phyloP scores from a whole-genome alignment of 2,888 invertebrate species.

The Pammene fasciana region DNA sequence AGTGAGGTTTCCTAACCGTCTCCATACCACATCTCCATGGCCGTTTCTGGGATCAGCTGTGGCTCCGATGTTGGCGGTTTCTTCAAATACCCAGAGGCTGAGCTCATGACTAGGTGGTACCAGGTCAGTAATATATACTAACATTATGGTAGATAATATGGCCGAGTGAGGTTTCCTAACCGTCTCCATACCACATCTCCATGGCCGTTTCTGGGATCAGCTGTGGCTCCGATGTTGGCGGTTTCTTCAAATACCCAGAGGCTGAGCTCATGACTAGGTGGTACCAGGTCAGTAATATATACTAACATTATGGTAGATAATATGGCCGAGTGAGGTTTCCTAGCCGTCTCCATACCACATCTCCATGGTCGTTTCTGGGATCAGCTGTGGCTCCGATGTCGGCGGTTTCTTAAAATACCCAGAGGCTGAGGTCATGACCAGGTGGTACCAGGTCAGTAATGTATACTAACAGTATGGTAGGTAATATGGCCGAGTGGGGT shows the following conservation, averaged over 20 bases:
- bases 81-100: conserved; percentile 97
- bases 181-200: conserved; percentile 92
- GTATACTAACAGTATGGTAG: too few species aligned
- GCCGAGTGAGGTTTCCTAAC: conserved; percentile 97
- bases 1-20: conserved; percentile 95
- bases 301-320: too few species aligned
- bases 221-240: conserved; percentile 98
- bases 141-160: too few species aligned
- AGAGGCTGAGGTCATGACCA: conserved; percentile 92
- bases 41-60: conserved; percentile 93
- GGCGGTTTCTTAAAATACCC: conserved; percentile 99
- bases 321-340: conserved; percentile 96
- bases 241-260: conserved; percentile 99
- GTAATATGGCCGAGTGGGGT: conserved; percentile 97
- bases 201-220: conserved; percentile 93
- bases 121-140: too few species aligned
- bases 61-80: conserved; percentile 99
- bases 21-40: conserved; percentile 94
- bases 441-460: conserved; percentile 97
- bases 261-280: conserved; percentile 95
- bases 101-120: conserved; percentile 97
- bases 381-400: conserved; percentile 97
- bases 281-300: conserved; percentile 95
- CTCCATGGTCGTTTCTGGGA: conserved; percentile 91
- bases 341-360: conserved; percentile 94